Evolutionary conservation across 2,888 invertebrate species (phyloP), one percentile per base, ranked within the genome.

Genomic region (Neoaliturus tenellus): DNA sequence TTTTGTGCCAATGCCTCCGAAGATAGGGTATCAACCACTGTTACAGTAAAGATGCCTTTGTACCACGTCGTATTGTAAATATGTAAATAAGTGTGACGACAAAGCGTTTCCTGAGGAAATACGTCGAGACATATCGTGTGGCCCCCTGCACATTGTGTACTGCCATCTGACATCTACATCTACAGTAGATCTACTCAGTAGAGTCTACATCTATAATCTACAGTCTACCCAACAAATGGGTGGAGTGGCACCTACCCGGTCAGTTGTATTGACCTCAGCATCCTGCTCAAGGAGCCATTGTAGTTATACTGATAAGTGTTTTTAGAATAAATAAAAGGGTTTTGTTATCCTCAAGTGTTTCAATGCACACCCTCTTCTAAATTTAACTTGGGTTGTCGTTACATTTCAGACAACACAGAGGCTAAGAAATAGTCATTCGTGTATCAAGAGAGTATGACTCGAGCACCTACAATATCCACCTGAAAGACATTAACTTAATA

Each of bases 71-170:
- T 28, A 28, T 62, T 62, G 62, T 62, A 62, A 62, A 62, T 62
- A 62, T 71, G 71, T 71, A 71, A 35, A 71, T 71, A 71, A 2
- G 71, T 39, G 41, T 41, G 41, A 39, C 35, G 71, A 39, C 71
- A 41, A 71, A 39, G 71, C 23, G 71, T 35, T 39, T 71, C 71
- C 41, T 62, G 62, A 62, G 62, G 71, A 71, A 41, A 71, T 71
- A 71, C 71, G 71, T 71, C 35, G 35, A 39, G 71, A 71, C 71
- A 71, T 71, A 71, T 71, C 71, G 71, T 71, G 71, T 71, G 71
- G 71, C 41, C 71, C 71, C 71, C 20, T 71, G 71, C 71, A 71
- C 71, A 71, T 62, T 31, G 62, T 62, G 62, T 28, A 62, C 62
- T 62, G 62, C 62, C 62, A 62, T 62, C 62, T 62, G 62, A 28